These are phyloP conservation scores for Dryocosmus kuriphilus DNA, from an alignment of 2,888 invertebrate species.

Conservation along the genomic window DNA sequence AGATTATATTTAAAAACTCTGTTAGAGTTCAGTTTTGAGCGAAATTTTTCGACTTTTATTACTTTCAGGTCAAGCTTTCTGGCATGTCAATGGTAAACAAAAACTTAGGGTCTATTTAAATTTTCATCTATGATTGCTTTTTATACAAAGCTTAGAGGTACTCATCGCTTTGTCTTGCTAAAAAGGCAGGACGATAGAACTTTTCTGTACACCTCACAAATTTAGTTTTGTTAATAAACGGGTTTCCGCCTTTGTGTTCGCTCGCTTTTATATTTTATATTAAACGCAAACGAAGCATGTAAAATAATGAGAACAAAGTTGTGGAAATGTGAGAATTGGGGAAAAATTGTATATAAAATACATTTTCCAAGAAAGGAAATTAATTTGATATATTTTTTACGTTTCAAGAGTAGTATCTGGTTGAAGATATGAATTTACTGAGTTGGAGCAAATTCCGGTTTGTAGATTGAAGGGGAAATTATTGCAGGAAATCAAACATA, in stretches of 20 bases:
- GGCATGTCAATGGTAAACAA: background rate
- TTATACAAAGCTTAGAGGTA: background rate
- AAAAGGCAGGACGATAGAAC: background rate
- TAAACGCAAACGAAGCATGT: background rate
- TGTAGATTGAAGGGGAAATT: background rate
- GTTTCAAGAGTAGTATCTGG: too few species aligned
- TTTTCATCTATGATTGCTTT: background rate
- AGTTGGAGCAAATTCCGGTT: background rate
- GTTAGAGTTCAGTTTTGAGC: background rate
- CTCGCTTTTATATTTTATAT: background rate
- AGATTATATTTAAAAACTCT: conserved; percentile 6
- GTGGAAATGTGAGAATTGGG: background rate
- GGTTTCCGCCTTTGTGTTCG: background rate
- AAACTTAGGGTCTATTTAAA: background rate
- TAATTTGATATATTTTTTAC: background rate
- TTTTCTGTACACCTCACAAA: background rate
- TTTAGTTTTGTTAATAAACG: background rate
- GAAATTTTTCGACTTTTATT: background rate
- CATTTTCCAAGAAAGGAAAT: background rate
- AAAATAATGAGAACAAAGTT: background rate
- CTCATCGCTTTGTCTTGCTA: background rate
- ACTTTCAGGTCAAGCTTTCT: background rate
- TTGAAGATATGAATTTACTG: background rate
- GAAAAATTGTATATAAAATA: background rate
- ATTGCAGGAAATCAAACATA: too few species aligned